Base-by-base conservation (phyloP, 2,113 vertebrate genomes). In the Engraulis encrasicolus region DNA sequence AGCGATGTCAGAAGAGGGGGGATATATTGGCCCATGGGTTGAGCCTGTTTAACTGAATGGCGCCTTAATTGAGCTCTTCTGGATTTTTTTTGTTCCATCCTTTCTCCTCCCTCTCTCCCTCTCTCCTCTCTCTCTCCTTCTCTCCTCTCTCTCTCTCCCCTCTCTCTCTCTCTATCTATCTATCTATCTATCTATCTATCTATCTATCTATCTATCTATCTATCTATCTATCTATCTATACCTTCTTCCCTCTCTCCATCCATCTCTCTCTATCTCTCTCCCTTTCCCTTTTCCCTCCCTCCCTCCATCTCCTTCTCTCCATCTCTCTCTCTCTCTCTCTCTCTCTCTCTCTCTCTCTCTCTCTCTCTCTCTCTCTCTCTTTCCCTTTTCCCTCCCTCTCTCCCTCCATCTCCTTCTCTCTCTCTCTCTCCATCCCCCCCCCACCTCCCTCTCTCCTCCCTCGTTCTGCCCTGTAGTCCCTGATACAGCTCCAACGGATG, bases 401-500 rank as follows among this genome's bases (percentile, higher is more conserved):
- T 45, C 40, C 40, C 40, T 9, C 40, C 19, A 45, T 18, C 40
- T 31, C 34, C 20, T 34, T 12, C n/a, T 11, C 20, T 3, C 61
- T n/a, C 23, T 2, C 0, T 92, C 89, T 88, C 81, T 85, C 92
- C 66, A 89, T 89, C 90, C 87, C 91, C 89, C 89, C 79, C 85
- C 37, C 34, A 37, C 20, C 19, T 12, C n/a, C 17, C 20, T 3
- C 61, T n/a, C 23, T 2, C 0, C 92, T 89, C 88, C 81, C 84
- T 93, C 66, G 89, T 89, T 91, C 87, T 92, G 89, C 89, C 79
- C 85, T 88, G 78, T 92, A 99, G 98, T 94, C 92, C 98, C 98
- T 0, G 97, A 99, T 91, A 94, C 95, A 83, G 96, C 97, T 86
- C 98, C 98, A 45, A 96, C 97, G 78, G 97, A 99, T 91, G 96